Conservation (phyloP, 2,888 invertebrate genomes). For the Pelosia muscerda region DNA sequence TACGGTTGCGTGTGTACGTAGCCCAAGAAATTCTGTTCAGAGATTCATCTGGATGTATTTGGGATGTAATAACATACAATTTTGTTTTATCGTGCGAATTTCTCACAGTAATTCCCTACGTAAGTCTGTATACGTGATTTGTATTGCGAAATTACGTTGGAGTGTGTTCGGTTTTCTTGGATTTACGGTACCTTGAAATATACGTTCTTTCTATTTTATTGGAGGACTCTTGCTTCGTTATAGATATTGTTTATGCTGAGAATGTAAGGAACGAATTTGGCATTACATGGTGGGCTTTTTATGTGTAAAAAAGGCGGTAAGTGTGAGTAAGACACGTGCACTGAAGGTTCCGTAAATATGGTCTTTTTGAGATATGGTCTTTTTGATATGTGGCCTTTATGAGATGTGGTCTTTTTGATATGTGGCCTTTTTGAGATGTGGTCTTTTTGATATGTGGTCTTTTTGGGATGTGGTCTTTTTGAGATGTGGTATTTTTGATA, state of each 20-base stretch:
- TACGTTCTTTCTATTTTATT: conserved; percentile 5
- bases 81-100: conserved; percentile 22
- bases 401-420: too few species aligned
- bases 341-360: too few species aligned
- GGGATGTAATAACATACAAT: conserved; percentile 21
- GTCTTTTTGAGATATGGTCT: too few species aligned
- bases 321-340: too few species aligned
- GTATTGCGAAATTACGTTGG: conserved; percentile 9
- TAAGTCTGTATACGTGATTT: too few species aligned
- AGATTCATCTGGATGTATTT: conserved; percentile 16
- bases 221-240: neutral
- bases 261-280: neutral
- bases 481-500: too few species aligned
- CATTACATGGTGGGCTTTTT: neutral
- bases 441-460: too few species aligned
- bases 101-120: conserved; percentile 14
- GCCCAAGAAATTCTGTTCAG: conserved; percentile 6
- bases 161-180: neutral
- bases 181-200: conserved; percentile 10
- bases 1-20: neutral
- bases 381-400: too few species aligned
- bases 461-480: too few species aligned
- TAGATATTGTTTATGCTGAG: neutral
- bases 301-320: neutral
- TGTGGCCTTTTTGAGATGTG: too few species aligned